A percentile compares a stretch with the other conserved stretches of the same genome.
phyloP scores from a whole-genome alignment of 2,888 invertebrate species.

The Agrochola litura region DNA sequence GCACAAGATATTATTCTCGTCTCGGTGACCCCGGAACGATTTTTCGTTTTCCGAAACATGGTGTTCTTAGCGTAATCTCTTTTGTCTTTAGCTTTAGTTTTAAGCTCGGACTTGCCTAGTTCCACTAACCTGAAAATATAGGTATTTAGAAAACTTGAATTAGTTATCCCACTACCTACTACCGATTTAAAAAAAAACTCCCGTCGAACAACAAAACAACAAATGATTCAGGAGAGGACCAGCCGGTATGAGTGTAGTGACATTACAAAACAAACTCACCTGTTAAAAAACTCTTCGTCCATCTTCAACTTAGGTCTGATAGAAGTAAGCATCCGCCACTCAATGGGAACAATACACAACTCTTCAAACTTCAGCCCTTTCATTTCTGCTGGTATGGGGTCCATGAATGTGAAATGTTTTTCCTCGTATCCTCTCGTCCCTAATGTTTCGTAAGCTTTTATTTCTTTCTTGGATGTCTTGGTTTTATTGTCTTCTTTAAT shows the following conservation, averaged over 20 bases:
- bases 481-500: constrained; percentile 94
- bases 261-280: constrained; percentile 80
- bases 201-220: neutral
- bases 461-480: constrained; percentile 93
- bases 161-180: neutral
- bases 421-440: constrained; percentile 91
- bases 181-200: neutral
- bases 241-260: neutral
- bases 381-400: constrained; percentile 96
- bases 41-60: constrained; percentile 94
- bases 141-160: neutral
- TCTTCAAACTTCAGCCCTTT: constrained; percentile 93
- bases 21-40: constrained; percentile 95
- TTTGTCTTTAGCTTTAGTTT: constrained; percentile 93
- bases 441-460: constrained; percentile 91
- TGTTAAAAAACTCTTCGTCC: constrained; percentile 97
- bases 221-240: too few relatives aligned
- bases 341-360: constrained; percentile 95
- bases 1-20: constrained; percentile 93
- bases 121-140: constrained; percentile 92
- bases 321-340: constrained; percentile 98
- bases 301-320: constrained; percentile 95
- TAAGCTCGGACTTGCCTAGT: constrained; percentile 94
- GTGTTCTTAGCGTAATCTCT: constrained; percentile 92
- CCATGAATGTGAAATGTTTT: constrained; percentile 90